Evolutionary conservation across 2,888 invertebrate species (phyloP), one percentile per base, ranked within the genome.

Genomic region (Tenthredo mesomela): DNA sequence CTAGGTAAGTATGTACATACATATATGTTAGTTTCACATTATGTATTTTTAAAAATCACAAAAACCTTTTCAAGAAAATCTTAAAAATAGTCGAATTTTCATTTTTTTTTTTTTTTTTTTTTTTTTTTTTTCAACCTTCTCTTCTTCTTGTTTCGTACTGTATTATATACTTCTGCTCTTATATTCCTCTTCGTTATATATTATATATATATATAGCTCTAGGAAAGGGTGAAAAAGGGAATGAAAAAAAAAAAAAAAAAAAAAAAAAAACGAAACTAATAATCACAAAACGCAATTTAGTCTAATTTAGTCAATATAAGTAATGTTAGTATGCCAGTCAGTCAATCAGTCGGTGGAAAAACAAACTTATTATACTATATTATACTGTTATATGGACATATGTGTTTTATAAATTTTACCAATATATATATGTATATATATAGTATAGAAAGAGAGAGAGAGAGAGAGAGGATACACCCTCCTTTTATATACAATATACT

Each of bases 311-410:
- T 50, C 5, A 47, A 2, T 47, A 15, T 47, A 12, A 9, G 7
- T 0, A 40, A 40, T 9, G 40, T 40, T 33, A 33, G 33, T 40
- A 40, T 9, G 40, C 40, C 40, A 40, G 1, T 40, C 61, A 61
- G 21, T 61, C 61, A 70, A 70, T 70, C 70, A 37, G 37, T 70
- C 70, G n/a, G 37, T 50, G 6, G 50, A 6, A 54, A 47, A 54
- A 54, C 54, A 54, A 54, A 54, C 54, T 54, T 54, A 54, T 54
- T n/a, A 54, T n/a, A n/a, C n/a, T n/a, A n/a, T n/a, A n/a, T n/a
- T n/a, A 47, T 47, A 47, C 47, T 12, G 47, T 54, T 6, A 54
- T n/a, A 29, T 50, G n/a, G n/a, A 54, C 54, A n/a, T n/a, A 54
- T 54, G n/a, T 54, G 54, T 54, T 7, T 54, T n/a, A 54, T 6